These are phyloP conservation scores for Allolobophora icterica DNA, from an alignment of 2,888 invertebrate species.

Conservation along the genomic window DNA sequence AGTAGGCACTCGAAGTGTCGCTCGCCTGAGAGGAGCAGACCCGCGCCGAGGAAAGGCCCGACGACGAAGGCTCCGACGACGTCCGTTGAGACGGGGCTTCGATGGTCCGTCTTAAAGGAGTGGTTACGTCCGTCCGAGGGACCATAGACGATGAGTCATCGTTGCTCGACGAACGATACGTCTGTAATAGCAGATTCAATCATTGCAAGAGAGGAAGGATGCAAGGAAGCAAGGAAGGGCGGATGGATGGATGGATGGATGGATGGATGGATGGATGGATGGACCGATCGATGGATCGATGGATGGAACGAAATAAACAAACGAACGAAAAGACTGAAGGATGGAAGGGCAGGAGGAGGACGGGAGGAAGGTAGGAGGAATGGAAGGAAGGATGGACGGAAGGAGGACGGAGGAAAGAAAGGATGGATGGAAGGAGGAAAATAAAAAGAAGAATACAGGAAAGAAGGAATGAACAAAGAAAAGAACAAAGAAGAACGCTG, in stretches of 20 bases:
- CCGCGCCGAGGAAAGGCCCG: neutral
- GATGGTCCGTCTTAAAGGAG: no score
- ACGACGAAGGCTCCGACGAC: neutral
- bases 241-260: no score
- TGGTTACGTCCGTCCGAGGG: neutral
- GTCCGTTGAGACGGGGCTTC: neutral
- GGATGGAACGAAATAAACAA: no score
- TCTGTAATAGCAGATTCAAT: neutral
- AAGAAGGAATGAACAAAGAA: no score
- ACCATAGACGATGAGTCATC: neutral
- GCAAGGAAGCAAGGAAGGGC: neutral
- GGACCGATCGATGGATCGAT: no score
- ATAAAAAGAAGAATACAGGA: no score
- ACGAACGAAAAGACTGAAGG: no score
- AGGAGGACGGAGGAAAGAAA: neutral
- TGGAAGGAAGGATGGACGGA: no score
- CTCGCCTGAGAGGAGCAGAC: slow-evolving; percentile 77
- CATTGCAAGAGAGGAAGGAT: neutral
- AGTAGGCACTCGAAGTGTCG: slow-evolving; percentile 92
- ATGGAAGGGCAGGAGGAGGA: neutral
- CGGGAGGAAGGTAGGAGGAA: neutral
- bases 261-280: no score
- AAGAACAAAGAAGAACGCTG: neutral
- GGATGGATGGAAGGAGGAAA: neutral
- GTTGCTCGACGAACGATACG: neutral